These are phyloP conservation scores for Leptobrachium leishanense DNA, from an alignment of 2,113 vertebrate species.

Conservation along the genomic window DNA sequence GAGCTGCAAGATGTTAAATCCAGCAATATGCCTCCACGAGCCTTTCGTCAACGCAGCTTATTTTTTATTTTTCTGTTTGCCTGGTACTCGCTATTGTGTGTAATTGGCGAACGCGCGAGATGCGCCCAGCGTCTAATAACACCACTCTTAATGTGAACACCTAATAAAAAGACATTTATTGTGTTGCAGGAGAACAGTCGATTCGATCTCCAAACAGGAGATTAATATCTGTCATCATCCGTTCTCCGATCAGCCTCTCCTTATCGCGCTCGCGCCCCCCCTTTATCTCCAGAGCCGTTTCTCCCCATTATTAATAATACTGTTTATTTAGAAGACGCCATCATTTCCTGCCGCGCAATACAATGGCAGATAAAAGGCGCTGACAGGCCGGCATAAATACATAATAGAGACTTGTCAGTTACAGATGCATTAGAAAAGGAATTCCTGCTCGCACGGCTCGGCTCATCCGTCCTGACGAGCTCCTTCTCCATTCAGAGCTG, in stretches of 20 bases:
- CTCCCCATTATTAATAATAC: constrained; percentile 30
- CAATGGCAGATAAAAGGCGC: constrained; percentile 31
- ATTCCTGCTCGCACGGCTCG: background rate
- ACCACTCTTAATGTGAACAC: background rate
- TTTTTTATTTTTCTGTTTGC: background rate
- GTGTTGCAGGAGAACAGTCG: background rate
- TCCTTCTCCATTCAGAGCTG: background rate
- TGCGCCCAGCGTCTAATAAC: background rate
- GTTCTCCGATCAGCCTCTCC: constrained; percentile 11
- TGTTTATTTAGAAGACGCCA: constrained; percentile 24
- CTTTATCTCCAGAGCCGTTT: background rate
- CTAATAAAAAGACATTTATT: constrained; percentile 15
- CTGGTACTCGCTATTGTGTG: background rate
- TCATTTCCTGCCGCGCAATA: constrained; percentile 3
- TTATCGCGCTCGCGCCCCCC: background rate
- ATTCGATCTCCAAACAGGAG: constrained; percentile 28
- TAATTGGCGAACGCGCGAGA: background rate
- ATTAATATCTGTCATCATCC: constrained; percentile 31
- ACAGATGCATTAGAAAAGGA: constrained; percentile 23
- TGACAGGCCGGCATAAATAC: constrained; percentile 23
- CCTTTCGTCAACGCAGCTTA: background rate
- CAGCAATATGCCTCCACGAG: too few species aligned
- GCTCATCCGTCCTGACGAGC: background rate
- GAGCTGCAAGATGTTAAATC: too few species aligned
- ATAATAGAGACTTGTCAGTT: constrained; percentile 32